Base-by-base conservation (phyloP, 2,888 invertebrate genomes). In the Neria commutata region DNA sequence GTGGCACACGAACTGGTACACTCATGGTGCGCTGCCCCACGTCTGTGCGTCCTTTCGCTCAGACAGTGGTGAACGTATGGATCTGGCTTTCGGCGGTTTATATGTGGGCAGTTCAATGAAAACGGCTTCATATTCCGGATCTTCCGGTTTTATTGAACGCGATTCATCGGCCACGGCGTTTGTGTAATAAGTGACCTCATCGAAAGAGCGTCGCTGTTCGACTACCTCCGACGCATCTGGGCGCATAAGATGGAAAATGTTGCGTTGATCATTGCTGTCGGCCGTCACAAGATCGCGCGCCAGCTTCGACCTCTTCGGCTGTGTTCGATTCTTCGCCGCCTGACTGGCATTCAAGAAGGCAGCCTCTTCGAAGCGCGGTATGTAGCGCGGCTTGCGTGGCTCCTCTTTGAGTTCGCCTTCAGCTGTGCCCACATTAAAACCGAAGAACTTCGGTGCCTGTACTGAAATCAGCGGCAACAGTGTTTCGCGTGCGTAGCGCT, bases 401-500 rank as follows among this genome's bases (percentile, higher is more conserved):
- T 69, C 69, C 21, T 63, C 61, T 24, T 64, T 67, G 4, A 59
- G 8, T 3, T 80, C 70, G 1, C 62, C 64, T 8, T 70, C 69
- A 2, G 61, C 64, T 1, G 71, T 67, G 2, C 67, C 70, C 2
- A 75, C 71, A 65, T 75, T 73, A 64, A 87, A 86, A 66, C 87
- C 85, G 10, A 87, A 87, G 62, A 91, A 86, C 58, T 87, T 87
- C 0, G 92, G 91, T 1, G 91, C 91, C 77, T 91, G 91, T 46
- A 89, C 89, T 14, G 91, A 91, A 10, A 92, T 91, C 5, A 92
- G 77, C 0, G 91, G 91, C 54, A 91, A 78, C 1, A 92, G 83
- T 0, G 91, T 91, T 76, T 91, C 89, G 54, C 91, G 84, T 0
- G 92, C 91, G 77, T 92, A 92, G 50, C 88, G 85, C 73, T 93